phyloP scores from a whole-genome alignment of 53 echinoderm and acorn worm genomes.

The Patiria pectinifera region DNA sequence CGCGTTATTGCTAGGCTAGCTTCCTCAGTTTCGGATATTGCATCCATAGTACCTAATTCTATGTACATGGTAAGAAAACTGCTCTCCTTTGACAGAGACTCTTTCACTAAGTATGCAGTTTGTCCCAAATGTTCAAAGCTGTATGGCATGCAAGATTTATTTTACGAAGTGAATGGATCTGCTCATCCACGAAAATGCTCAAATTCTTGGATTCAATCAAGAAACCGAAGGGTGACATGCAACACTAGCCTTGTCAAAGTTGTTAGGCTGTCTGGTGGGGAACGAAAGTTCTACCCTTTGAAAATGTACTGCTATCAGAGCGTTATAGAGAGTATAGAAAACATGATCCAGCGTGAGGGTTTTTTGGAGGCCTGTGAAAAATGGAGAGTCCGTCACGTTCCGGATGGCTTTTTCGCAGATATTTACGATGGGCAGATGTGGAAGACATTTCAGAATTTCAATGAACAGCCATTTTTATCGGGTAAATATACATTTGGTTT shows the following conservation, averaged over 20 bases:
- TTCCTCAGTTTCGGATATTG: not conserved
- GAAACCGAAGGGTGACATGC: not conserved
- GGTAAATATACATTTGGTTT: conserved; percentile 38
- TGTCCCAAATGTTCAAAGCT: conserved; percentile 57
- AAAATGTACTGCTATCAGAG: conserved; percentile 56
- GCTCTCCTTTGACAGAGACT: conserved; percentile 26
- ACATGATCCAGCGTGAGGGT: conserved; percentile 18
- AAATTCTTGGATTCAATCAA: conserved; percentile 24
- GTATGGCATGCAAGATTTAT: conserved; percentile 4
- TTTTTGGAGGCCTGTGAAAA: conserved; percentile 38
- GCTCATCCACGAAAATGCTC: conserved; percentile 27
- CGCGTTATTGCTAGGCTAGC: not conserved
- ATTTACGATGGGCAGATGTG: conserved; percentile 55
- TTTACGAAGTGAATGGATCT: not conserved
- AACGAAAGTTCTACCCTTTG: conserved; percentile 15
- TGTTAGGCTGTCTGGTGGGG: conserved; percentile 32
- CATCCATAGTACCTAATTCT: not conserved
- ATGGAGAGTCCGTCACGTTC: conserved; percentile 28
- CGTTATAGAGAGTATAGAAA: conserved; percentile 45
- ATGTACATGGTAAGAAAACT: not conserved
- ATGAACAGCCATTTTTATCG: conserved; percentile 4
- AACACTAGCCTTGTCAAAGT: conserved; percentile 35
- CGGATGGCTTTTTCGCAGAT: conserved; percentile 31
- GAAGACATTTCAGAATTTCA: conserved; percentile 24
- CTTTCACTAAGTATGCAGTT: conserved; percentile 50